Base-by-base conservation (phyloP, 1,140 invertebrate species). In the Drosophila pallidifrons region DNA sequence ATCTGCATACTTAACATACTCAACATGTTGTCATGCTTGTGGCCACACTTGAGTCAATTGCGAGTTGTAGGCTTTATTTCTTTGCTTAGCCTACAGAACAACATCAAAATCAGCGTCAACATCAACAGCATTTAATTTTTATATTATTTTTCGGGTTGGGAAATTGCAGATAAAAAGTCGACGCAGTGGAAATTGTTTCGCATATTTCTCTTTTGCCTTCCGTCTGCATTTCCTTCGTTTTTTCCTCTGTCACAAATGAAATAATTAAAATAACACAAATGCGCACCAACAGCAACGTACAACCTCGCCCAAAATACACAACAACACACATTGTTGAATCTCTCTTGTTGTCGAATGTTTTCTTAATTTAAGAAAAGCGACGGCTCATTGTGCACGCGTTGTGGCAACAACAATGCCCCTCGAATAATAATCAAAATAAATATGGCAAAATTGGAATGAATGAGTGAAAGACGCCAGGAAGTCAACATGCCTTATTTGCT, bases 251-350 rank as follows among this genome's bases (percentile, higher is more conserved):
- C 65, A 57, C 74, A 79, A 73, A 65, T 68, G 73, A 76, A 67
- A 76, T 74, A 80, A 74, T 75, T 80, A 70, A 75, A 77, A 80
- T 65, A 70, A 68, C 61, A 75, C 54, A 60, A 75, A 55, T 77
- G 49, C 52, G 43, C 20, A 25, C 20, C 20, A 25, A 25, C 20
- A 25, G 20, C 20, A 25, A 25, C 20, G 3, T n/a, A 51, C 47
- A 45, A 45, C 35, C 35, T 30, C 28, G 3, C 68, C 20, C 20
- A 25, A 25, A 25, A 59, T 57, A 60, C 15, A 49, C 51, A 41
- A 8, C 10, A 11, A 51, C 46, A 20, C 43, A 11, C n/a, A 35
- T 49, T 79, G 15, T 55, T 75, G 41, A 47, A 16, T 55, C 51
- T n/a, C 41, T 59, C 15, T 61, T 73, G 45, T 61, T 73, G 45